Evolutionary conservation across 2,888 invertebrate species (phyloP), one percentile per base, ranked within the genome.

Genomic region (Diadegma fenestrale): DNA sequence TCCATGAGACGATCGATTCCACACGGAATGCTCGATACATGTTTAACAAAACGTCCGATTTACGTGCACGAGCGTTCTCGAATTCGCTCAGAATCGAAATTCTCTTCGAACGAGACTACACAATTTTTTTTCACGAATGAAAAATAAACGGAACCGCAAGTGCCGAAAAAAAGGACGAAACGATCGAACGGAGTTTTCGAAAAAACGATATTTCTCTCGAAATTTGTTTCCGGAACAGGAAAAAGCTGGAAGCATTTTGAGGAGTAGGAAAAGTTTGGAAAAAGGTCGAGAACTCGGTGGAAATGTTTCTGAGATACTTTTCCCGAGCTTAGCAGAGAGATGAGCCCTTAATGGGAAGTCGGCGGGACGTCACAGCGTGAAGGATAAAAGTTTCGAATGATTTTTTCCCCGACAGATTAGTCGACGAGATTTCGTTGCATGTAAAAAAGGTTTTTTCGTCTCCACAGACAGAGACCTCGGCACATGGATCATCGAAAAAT

Each of bases 321-420:
- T 14, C 58, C 26, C 26, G 58, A 58, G 14, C 14, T 26, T 10
- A 19, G 10, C 14, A 37, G 10, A 14, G 41, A 6, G 22, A 19
- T 69, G 69, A 69, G 78, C 8, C 2, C 73, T 77, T 80, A 83
- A 87, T 86, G 85, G 79, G 51, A 51, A 64, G 68, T 61, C 48
- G 37, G 43, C 61, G 14, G 10, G 45, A 22, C 37, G 66, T 75
- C 64, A 51, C 66, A n/a, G n/a, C 41, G 37, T 43, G 64, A 68
- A 48, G 45, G 79, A 75, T 51, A 66, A 66, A 75, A 54, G 63
- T 63, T 45, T 73, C 19, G 30, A 58, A 17, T 72, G 37, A 54
- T 54, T n/a, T 72, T 71, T 71, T 63, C 22, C 54, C 63, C 19
- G 30, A 76, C 64, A 82, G 69, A 79, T 84, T 82, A 82, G 30